phyloP scores from a whole-genome alignment of 2,888 invertebrate genomes.

The Pecten maximus region DNA sequence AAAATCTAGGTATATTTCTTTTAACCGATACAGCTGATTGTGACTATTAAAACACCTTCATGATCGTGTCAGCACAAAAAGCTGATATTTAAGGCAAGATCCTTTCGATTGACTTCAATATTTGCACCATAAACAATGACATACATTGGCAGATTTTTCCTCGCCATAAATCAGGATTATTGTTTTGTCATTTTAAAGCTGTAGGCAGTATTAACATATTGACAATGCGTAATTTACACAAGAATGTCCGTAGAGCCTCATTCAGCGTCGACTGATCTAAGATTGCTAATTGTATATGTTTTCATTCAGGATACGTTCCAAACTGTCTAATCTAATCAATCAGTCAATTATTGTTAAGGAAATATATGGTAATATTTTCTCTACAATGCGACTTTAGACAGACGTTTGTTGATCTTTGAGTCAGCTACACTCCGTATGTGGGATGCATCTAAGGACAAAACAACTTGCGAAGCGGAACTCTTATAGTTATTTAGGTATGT shows the following conservation, averaged over 20 bases:
- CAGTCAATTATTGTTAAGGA: background rate
- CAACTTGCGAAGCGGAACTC: no score
- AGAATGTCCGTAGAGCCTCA: background rate
- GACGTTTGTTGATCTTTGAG: background rate
- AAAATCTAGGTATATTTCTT: no score
- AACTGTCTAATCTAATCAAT: background rate
- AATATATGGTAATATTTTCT: background rate
- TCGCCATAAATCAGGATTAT: background rate
- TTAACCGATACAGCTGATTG: no score
- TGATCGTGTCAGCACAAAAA: no score
- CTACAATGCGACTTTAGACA: background rate
- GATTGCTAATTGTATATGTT: background rate
- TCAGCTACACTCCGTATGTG: no score
- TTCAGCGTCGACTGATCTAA: background rate
- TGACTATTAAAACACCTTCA: no score
- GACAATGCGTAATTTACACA: background rate
- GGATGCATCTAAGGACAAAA: no score
- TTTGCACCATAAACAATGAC: background rate
- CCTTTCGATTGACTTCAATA: background rate
- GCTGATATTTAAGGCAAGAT: background rate
- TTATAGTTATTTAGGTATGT: no score
- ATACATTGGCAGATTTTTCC: background rate
- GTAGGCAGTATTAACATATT: background rate
- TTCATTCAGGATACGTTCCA: background rate
- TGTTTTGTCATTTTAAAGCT: background rate